A percentile compares a stretch with the other conserved stretches of the same genome.
Conservation (phyloP, 2,888 invertebrate genomes). For the Podabrus alpinus region DNA sequence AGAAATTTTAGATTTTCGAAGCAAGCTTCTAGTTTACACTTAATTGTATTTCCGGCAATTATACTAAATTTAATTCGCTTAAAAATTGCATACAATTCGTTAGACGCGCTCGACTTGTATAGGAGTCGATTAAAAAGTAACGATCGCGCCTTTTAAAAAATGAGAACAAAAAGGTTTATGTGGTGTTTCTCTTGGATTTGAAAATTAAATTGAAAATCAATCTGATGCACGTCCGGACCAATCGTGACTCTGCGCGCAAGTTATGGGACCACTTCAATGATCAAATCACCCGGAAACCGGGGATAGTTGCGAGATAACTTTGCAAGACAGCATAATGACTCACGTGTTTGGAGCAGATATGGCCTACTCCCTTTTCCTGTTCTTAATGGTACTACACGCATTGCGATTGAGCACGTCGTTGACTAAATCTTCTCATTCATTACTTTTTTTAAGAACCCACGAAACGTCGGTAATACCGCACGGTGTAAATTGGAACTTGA, state of each 20-base stretch:
- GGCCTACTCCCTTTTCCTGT: conserved; percentile 21
- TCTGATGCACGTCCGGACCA: conserved; percentile 40
- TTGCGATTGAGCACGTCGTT: conserved; percentile 20
- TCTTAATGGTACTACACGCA: conserved; percentile 17
- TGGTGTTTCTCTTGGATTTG: conserved; percentile 1
- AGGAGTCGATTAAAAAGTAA: neutral
- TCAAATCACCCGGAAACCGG: conserved; percentile 51
- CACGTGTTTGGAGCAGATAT: conserved; percentile 22
- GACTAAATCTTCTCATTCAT: conserved; percentile 17
- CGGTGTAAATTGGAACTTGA: neutral
- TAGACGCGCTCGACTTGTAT: neutral
- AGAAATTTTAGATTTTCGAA: conserved; percentile 24
- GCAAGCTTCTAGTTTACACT: conserved; percentile 20
- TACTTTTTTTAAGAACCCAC: conserved; percentile 2
- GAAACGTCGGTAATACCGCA: neutral
- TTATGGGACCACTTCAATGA: conserved; percentile 51
- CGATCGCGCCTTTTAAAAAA: neutral
- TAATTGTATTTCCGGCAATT: conserved; percentile 20
- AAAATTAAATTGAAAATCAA: conserved; percentile 52
- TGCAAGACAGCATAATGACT: conserved; percentile 29
- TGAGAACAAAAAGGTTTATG: neutral
- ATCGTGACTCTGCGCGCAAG: conserved; percentile 46
- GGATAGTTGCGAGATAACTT: conserved; percentile 42
- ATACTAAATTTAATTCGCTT: conserved; percentile 13
- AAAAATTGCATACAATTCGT: conserved; percentile 12